phyloP scores from a whole-genome alignment of 2,797 vertebrate species.

The Limnodromus scolopaceus region DNA sequence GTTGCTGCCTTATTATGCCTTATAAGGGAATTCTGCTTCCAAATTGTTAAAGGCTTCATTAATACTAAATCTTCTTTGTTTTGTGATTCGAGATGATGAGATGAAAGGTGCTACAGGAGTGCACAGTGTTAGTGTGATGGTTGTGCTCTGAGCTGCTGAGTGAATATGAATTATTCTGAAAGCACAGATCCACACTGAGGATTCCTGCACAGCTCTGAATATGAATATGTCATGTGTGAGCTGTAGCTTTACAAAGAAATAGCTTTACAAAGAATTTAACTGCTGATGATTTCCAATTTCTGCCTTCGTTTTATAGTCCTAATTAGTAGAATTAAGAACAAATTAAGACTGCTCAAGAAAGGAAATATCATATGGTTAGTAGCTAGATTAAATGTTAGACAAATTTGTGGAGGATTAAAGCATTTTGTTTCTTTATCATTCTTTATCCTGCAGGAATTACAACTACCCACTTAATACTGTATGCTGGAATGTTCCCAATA shows the following conservation, averaged over 20 bases:
- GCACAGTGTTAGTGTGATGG: not conserved
- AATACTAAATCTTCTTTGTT: not conserved
- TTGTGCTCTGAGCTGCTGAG: not conserved
- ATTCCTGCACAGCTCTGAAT: not conserved
- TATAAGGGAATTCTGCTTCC: not conserved
- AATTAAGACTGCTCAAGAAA: constrained; percentile 45
- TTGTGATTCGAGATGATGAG: not conserved
- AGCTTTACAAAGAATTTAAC: not conserved
- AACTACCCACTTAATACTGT: constrained; percentile 64
- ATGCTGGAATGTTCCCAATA: constrained; percentile 61
- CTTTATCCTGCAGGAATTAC: constrained; percentile 71
- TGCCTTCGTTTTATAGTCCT: not conserved
- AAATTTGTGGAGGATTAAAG: constrained; percentile 71
- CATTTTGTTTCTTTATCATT: constrained; percentile 73
- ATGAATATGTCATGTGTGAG: not conserved
- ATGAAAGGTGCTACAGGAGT: not conserved
- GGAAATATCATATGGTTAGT: constrained; percentile 62
- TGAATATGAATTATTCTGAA: not conserved
- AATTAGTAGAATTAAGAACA: constrained; percentile 60
- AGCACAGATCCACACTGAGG: not conserved
- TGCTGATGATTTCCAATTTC: not conserved
- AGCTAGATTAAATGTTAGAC: constrained; percentile 67
- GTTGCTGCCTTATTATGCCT: not conserved
- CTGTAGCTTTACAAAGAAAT: not conserved
- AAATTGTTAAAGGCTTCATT: not conserved